phyloP scores from a whole-genome alignment of 2,888 invertebrate species.

The Dasypolia templi region DNA sequence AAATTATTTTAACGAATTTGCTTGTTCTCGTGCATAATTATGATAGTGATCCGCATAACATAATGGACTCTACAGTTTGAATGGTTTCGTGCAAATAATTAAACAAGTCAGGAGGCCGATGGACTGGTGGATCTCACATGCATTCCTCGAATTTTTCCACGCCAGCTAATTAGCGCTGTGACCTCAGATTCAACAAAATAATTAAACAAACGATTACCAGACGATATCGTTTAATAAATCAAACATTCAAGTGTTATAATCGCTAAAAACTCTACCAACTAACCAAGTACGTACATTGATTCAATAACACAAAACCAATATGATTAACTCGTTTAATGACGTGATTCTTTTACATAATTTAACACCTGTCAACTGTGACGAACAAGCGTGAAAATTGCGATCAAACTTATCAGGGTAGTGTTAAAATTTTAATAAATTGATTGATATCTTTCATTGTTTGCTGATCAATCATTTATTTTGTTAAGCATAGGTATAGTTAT shows the following conservation, averaged over 20 bases:
- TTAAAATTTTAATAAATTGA: constrained; percentile 70
- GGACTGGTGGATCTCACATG: constrained; percentile 78
- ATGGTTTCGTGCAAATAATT: constrained; percentile 80
- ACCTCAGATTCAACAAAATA: constrained; percentile 73
- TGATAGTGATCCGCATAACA: constrained; percentile 48
- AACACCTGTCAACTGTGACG: constrained; percentile 65
- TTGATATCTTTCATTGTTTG: constrained; percentile 53
- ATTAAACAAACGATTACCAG: constrained; percentile 59
- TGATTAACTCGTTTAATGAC: constrained; percentile 55
- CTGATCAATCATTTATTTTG: too few species aligned
- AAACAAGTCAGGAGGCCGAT: constrained; percentile 75
- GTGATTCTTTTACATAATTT: constrained; percentile 66
- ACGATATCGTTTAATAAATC: constrained; percentile 67
- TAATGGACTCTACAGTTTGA: constrained; percentile 55
- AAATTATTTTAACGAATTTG: constrained; percentile 35
- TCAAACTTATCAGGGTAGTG: constrained; percentile 75
- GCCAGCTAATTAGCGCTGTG: constrained; percentile 75
- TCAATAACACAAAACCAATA: constrained; percentile 54
- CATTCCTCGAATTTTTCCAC: constrained; percentile 82
- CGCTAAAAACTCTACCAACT: constrained; percentile 65
- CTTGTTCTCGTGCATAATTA: constrained; percentile 40
- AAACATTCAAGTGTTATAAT: constrained; percentile 64
- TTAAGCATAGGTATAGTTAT: too few species aligned
- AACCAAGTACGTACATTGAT: constrained; percentile 29
- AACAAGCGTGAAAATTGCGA: constrained; percentile 71